Evolutionary conservation across 2,888 invertebrate species (phyloP).

Genomic region (Himalopsyche anomala): DNA sequence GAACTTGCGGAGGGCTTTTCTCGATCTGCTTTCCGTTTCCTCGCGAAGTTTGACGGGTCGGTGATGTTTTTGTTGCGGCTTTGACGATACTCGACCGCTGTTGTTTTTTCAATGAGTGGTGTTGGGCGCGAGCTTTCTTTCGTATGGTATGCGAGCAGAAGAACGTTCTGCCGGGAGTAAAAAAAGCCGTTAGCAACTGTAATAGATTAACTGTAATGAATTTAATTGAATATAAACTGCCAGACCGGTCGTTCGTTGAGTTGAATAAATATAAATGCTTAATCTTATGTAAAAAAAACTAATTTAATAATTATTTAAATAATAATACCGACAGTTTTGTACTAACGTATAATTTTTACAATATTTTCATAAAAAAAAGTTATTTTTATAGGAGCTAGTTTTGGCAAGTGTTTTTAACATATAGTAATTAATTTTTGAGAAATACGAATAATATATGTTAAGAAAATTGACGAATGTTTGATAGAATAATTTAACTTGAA

Average conservation of each 20-base stretch:
- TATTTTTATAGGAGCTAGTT: too few relatives aligned
- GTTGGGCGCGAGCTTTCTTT: slow-evolving; percentile 23
- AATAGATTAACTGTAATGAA: background rate
- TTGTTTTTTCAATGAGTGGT: background rate
- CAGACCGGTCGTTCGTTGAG: background rate
- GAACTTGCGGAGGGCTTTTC: background rate
- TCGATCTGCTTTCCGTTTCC: background rate
- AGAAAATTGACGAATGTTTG: slow-evolving; percentile 20
- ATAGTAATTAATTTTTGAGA: too few relatives aligned
- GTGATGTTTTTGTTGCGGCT: background rate
- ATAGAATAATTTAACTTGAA: background rate
- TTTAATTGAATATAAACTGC: background rate
- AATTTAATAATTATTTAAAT: too few relatives aligned
- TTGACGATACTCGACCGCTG: slow-evolving; percentile 6
- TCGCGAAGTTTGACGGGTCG: background rate
- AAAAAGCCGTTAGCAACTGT: slow-evolving; percentile 37
- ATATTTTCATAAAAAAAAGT: too few relatives aligned
- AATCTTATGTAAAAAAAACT: too few relatives aligned
- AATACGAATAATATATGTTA: too few relatives aligned
- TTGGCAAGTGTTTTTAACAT: too few relatives aligned
- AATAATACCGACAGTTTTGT: too few relatives aligned
- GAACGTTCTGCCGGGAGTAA: slow-evolving; percentile 51
- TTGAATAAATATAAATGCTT: too few relatives aligned
- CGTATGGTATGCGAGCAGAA: slow-evolving; percentile 50
- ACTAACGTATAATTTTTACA: too few relatives aligned